Conservation (phyloP, 2,113 vertebrate species). For the Trochalopteron elliotii region DNA sequence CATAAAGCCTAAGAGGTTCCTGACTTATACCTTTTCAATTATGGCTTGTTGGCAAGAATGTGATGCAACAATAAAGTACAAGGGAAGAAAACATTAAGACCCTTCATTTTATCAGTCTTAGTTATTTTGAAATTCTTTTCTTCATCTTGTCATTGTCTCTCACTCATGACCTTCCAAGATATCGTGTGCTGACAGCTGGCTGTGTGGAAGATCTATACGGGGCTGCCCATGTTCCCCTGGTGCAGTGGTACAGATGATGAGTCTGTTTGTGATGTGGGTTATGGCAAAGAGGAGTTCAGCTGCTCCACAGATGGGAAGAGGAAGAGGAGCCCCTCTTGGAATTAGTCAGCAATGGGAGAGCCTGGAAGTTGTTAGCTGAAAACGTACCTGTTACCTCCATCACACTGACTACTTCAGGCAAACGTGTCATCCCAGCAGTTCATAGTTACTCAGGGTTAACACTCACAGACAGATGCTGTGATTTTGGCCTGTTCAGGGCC, state of each 20-base stretch:
- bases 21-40: neutral
- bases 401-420: fast-evolving
- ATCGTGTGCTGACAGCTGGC: neutral
- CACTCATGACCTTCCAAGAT: neutral
- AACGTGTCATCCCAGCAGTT: neutral
- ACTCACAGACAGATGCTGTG: neutral
- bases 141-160: neutral
- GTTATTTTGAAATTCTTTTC: neutral
- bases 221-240: neutral
- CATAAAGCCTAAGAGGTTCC: neutral
- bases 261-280: neutral
- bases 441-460: neutral
- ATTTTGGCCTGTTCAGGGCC: neutral
- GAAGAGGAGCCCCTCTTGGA: neutral
- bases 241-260: neutral
- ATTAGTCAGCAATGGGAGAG: neutral
- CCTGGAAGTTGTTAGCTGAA: neutral
- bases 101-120: neutral
- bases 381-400: neutral
- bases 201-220: neutral
- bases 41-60: neutral
- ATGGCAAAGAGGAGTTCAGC: neutral
- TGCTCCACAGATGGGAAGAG: neutral
- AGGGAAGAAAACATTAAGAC: neutral
- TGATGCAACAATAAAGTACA: neutral